Conservation (phyloP, 2,113 vertebrate species). For the Pimephales promelas region DNA sequence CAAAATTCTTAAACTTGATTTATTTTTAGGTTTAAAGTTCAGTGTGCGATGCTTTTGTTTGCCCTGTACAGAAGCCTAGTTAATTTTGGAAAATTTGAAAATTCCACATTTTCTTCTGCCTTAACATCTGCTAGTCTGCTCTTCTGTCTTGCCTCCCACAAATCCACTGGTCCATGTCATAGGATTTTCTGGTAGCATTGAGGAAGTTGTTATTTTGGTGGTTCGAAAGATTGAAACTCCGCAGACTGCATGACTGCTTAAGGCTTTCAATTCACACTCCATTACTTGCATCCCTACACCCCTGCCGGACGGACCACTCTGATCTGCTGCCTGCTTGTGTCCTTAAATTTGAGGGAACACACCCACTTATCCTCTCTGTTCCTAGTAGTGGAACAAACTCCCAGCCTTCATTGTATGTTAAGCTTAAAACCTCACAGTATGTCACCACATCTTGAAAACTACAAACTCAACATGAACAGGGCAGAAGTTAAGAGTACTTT, state of each 20-base stretch:
- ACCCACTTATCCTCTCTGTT: conserved; percentile 31
- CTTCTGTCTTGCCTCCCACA: conserved; percentile 3
- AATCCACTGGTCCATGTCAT: conserved; percentile 16
- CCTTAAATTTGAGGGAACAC: conserved; percentile 28
- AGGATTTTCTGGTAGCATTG: conserved; percentile 14
- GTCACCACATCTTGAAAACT: conserved; percentile 31
- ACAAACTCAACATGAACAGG: conserved; percentile 26
- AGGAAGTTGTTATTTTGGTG: conserved; percentile 15
- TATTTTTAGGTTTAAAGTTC: not conserved
- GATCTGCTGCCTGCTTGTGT: conserved; percentile 7
- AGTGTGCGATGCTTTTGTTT: not conserved
- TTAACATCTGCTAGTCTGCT: not conserved
- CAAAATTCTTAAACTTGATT: not conserved
- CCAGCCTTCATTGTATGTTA: conserved; percentile 24
- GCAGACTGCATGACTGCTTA: conserved; percentile 6
- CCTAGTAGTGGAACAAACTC: conserved; percentile 25
- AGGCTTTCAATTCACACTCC: conserved; percentile 34
- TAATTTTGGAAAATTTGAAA: not conserved
- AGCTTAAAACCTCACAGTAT: not conserved
- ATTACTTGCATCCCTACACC: conserved; percentile 26
- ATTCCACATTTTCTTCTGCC: not conserved
- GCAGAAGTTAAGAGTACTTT: conserved; percentile 19
- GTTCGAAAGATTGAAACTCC: not conserved
- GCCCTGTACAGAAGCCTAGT: not conserved
- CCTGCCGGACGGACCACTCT: conserved; percentile 13